These are phyloP conservation scores for Eudemis profundana DNA, from an alignment of 2,888 invertebrate genomes.

Conservation along the genomic window DNA sequence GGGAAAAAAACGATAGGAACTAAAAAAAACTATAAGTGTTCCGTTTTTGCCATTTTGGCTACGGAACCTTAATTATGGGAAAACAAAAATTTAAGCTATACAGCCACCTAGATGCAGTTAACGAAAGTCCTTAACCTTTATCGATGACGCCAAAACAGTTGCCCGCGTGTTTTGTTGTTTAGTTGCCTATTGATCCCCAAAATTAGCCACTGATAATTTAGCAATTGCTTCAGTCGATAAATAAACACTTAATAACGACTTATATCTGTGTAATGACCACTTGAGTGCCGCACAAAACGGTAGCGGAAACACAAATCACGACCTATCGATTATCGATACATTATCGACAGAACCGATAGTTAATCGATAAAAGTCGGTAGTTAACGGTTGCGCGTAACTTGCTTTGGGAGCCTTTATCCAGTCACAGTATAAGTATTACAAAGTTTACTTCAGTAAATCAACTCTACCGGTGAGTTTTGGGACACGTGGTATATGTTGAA, in stretches of 20 bases:
- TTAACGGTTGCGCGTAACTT: slow-evolving; percentile 38
- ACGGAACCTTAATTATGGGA: no score
- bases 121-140: no score
- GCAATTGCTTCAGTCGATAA: slow-evolving; percentile 26
- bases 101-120: no score
- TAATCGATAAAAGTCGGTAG: slow-evolving; percentile 41
- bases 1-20: no score
- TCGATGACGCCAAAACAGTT: no score
- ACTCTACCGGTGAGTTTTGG: no score
- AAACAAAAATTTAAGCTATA: no score
- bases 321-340: slow-evolving; percentile 54
- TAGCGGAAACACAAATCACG: slow-evolving; percentile 76
- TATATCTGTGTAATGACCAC: slow-evolving; percentile 32
- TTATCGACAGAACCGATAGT: slow-evolving; percentile 52
- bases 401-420: slow-evolving; percentile 9
- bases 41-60: no score
- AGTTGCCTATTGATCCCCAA: neutral
- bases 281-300: slow-evolving; percentile 49
- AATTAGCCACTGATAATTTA: neutral
- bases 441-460: slow-evolving; percentile 2
- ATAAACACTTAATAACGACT: slow-evolving; percentile 41
- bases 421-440: slow-evolving; percentile 14
- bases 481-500: no score
- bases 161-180: neutral
- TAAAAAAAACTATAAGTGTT: no score